Evolutionary conservation across 2,888 invertebrate species (phyloP).

Genomic region (Hypomecis punctinalis): DNA sequence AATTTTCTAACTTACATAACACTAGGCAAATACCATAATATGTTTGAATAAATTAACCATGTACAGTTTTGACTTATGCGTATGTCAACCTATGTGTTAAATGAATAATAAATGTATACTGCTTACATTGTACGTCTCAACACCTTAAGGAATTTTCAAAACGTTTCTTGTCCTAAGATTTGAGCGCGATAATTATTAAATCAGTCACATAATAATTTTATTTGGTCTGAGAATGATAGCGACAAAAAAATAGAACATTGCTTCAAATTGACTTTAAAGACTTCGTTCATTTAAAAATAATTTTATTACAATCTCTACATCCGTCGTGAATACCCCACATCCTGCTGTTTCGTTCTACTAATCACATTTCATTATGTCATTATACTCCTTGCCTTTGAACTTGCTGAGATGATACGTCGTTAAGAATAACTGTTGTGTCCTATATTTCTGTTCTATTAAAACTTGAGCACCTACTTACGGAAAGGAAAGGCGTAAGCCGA

Average conservation of each 20-base stretch:
- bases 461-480: neutral
- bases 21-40: no score
- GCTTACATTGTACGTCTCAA: no score
- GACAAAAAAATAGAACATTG: neutral
- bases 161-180: neutral
- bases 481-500: neutral
- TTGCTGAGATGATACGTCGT: conserved; percentile 18
- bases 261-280: neutral
- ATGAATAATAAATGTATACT: no score
- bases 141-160: no score
- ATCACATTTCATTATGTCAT: conserved; percentile 11
- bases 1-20: no score
- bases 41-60: no score
- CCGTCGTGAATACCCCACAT: conserved; percentile 10
- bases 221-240: no score
- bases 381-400: conserved; percentile 24
- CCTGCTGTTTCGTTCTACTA: conserved; percentile 12
- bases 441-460: conserved; percentile 18
- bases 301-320: neutral
- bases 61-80: no score
- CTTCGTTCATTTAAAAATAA: conserved; percentile 3
- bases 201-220: no score
- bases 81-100: no score
- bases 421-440: conserved; percentile 5
- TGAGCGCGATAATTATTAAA: neutral